Evolutionary conservation across 2,888 invertebrate genomes (phyloP), one percentile per base, ranked within the genome.

Genomic region (Pandemis cinnamomeana): DNA sequence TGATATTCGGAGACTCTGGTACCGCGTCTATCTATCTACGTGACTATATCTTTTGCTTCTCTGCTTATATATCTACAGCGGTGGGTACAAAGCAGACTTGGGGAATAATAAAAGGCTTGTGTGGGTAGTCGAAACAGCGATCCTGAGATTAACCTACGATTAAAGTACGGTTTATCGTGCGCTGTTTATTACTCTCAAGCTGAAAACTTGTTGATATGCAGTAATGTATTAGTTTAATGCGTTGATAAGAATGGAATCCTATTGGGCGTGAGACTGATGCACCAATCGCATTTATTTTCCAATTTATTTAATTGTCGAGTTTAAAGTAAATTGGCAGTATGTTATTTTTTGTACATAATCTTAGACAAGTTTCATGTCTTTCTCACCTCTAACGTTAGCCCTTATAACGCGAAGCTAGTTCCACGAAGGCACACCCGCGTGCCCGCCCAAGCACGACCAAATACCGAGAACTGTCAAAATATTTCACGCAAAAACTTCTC

Each of bases 391-490:
- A 53, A 67, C 42, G 61, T 53, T 41, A 71, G 66, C 42, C 67
- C 63, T 55, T 55, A 20, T 60, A 27, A 44, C 27, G 5, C 15
- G 51, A 51, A 51, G 46, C 36, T 66, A 44, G 41, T 91, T 91
- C 91, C 83, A 81, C 83, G 89, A 91, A 91, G 80, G 85, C 88
- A 86, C 88, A 85, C 85, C 85, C 86, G 83, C 80, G 81, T 74
- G 74, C 74, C 79, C 70, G 81, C 79, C 79, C 78, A 77, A 80
- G 81, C 80, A 58, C 75, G 78, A 78, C 79, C 80, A 83, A 36
- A 83, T 93, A 91, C 93, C 83, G 77, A 89, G 93, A 93, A 93
- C 87, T 85, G 91, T 92, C 93, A 91, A 92, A 92, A 93, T 92
- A 92, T 92, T 90, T 91, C 89, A 91, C 84, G 87, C 81, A 79